Evolutionary conservation across 1,140 invertebrate species (phyloP), one percentile per base, ranked within the genome.

Genomic region (Brachionus calyciflorus): DNA sequence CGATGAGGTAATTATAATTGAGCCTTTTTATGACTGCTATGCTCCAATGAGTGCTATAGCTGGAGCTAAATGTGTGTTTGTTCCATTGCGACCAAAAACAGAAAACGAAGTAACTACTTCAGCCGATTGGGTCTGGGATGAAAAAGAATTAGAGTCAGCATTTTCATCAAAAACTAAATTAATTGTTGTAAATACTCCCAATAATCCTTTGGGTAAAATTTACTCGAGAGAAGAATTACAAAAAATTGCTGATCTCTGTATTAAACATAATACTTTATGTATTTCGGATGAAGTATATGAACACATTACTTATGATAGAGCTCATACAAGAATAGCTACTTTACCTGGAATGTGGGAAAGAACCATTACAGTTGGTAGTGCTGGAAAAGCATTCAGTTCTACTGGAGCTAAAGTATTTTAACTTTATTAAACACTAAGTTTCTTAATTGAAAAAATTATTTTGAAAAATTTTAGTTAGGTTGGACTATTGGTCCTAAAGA

Each of bases 11-110:
- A 95, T 98, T 78, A 93, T 99, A 30, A 94, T 99, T 78, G 96
- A 99, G 83, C 96, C 96, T 7, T 98, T 92, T 84, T 99, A 96
- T 83, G 96, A 99, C 83, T 98, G 94, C 82, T 99, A 99, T 83
- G 91, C 92, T 78, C 93, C 94, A 1, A 96, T 98, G 91, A 90
- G 98, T 1, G 88, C 87, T 80, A 89, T 90, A 80, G 92, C 93
- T 33, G 93, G 93, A 1, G 96, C 93, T 10, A 87, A 89, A 21
- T 90, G 93, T 0, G 90, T 90, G 65, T 98, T 92, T 83, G 91
- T 98, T 77, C 89, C 94, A 7, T 86, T 99, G 1, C 89, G 90
- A 85, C 90, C 91, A 53, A 91, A 92, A 87, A 88, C 85, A 81
- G 24, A 63, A 6, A 79, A 49, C 46, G 53, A 60, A 9, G 19